Evolutionary conservation across 2,113 vertebrate genomes (phyloP).

Genomic region (Microtus montanus): DNA sequence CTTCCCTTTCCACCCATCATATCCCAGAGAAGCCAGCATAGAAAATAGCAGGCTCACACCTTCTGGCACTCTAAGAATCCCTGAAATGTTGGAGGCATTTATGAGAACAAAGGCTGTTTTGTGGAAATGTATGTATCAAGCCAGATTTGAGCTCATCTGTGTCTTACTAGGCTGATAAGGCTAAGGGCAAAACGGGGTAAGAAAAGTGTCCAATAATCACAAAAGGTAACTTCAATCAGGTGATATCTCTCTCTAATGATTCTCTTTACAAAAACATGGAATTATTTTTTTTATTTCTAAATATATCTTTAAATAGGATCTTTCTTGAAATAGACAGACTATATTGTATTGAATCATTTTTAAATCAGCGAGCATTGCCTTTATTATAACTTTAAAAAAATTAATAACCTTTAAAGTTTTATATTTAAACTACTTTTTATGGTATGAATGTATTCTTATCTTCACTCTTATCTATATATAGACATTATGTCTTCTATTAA

Average conservation of each 20-base stretch:
- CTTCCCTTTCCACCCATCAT: neutral
- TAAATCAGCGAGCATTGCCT: neutral
- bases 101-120: neutral
- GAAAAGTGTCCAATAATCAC: neutral
- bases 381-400: conserved; percentile 42
- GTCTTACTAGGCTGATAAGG: neutral
- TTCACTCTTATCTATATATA: neutral
- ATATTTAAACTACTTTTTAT: conserved; percentile 3
- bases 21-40: neutral
- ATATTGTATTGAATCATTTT: neutral
- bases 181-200: neutral
- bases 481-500: neutral
- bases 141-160: conserved; percentile 2
- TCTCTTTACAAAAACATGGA: neutral
- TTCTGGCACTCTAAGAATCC: neutral
- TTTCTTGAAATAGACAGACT: neutral
- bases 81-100: neutral
- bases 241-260: neutral
- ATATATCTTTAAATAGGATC: neutral
- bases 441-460: neutral
- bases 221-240: neutral
- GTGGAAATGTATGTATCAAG: neutral
- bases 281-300: conserved; percentile 28
- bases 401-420: conserved; percentile 6
- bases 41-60: neutral